phyloP scores from a whole-genome alignment of 1,140 invertebrate species.

The Micrasema longulum region DNA sequence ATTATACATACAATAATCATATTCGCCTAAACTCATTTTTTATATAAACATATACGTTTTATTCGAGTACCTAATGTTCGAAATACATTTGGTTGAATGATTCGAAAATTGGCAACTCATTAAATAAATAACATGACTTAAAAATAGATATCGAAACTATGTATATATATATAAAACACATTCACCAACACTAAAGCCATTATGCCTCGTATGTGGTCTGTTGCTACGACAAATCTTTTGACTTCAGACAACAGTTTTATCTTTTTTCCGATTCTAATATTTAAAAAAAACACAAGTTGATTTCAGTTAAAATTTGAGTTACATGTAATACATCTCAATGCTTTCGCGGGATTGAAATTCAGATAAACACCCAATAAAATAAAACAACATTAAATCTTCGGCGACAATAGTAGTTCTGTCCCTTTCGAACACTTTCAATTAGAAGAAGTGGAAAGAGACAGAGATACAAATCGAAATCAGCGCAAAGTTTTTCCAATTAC shows the following conservation, averaged over 20 bases:
- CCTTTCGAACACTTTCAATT: constrained; percentile 17
- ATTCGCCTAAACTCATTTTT: too few species aligned
- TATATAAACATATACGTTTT: too few species aligned
- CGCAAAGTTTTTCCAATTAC: too few species aligned
- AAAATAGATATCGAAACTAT: constrained; percentile 16
- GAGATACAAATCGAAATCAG: constrained; percentile 24
- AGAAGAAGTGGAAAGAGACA: constrained; percentile 19
- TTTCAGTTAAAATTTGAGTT: neutral
- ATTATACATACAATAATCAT: too few species aligned
- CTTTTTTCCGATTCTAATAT: neutral
- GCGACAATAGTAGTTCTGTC: constrained; percentile 16
- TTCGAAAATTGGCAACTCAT: constrained; percentile 25
- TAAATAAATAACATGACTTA: constrained; percentile 36
- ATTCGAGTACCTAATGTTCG: too few species aligned
- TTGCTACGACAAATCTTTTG: constrained; percentile 17
- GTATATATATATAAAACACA: constrained; percentile 27
- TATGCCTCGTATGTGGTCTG: constrained; percentile 7
- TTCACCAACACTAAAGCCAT: constrained; percentile 18
- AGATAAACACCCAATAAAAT: neutral
- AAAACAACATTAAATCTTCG: neutral
- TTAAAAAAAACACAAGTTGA: neutral
- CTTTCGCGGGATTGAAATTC: neutral
- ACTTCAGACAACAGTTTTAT: neutral
- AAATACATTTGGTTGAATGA: constrained; percentile 6
- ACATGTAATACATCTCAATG: neutral